Base-by-base conservation (phyloP, 2,113 vertebrate genomes). In the Plectropomus leopardus region DNA sequence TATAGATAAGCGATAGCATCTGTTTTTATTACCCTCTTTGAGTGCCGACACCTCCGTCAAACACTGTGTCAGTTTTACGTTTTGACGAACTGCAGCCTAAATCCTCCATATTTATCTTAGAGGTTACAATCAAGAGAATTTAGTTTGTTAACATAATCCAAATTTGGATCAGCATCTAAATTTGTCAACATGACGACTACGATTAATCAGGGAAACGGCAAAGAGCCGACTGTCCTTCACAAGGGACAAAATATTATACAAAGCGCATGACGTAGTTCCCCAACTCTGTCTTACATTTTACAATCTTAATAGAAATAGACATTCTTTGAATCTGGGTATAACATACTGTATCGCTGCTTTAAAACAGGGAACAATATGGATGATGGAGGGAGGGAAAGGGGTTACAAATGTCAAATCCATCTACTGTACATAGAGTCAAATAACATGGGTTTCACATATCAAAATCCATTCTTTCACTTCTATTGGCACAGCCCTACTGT, bases 401-500 rank as follows among this genome's bases (percentile, higher is more conserved):
- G 51, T 53, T 68, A 83, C 83, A 77, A 86, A 89, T 83, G 83
- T 82, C 72, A 76, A 40, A 82, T 89, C 78, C 83, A 83, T 88
- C 82, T 84, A 92, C 90, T 89, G 78, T 88, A 92, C 86, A 92
- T n/a, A 4, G 76, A 82, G 85, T 92, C 87, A 71, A 87, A 86
- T 82, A 80, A 93, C 87, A 78, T 77, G 76, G 75, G 85, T 85
- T 92, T 93, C 90, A 93, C 91, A 90, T 88, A 89, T 90, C 51
- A 88, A 88, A 92, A 90, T 86, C 88, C 86, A 87, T 93, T 86
- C 89, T 86, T 89, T 92, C 91, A 94, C 94, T 93, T 94, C 92
- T 94, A 94, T 94, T 95, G 94, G 96, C 95, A 93, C 96, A 95
- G 96, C 96, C 92, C 94, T 94, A 95, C 93, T 95, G 93, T 95